Percentiles rank a stretch among this genome's conserved stretches.
phyloP scores from a whole-genome alignment of 2,797 vertebrate genomes.

The Agapornis canus region DNA sequence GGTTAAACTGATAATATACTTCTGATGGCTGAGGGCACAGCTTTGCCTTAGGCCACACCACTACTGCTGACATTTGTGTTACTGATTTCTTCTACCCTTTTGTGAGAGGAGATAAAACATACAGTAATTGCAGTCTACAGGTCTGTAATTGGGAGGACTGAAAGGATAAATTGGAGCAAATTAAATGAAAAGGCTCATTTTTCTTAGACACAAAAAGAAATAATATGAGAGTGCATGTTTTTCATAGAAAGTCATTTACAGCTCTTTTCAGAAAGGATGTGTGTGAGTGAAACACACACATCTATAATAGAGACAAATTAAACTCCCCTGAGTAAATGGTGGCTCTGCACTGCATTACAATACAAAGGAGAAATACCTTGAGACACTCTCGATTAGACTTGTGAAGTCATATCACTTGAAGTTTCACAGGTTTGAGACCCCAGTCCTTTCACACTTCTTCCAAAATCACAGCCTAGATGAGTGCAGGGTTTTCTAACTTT shows the following conservation, averaged over 20 bases:
- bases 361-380: neutral
- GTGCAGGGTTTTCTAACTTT: neutral
- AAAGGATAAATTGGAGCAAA: constrained; percentile 19
- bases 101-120: neutral
- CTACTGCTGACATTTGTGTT: neutral
- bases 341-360: neutral
- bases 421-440: neutral
- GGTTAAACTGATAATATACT: neutral
- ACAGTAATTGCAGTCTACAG: neutral
- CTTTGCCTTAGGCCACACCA: neutral
- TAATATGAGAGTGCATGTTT: neutral
- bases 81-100: neutral
- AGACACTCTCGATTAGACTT: neutral
- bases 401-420: neutral
- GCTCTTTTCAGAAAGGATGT: neutral
- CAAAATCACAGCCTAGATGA: neutral
- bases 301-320: neutral
- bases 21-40: neutral
- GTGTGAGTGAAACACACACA: neutral
- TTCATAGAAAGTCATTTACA: neutral
- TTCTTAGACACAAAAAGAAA: neutral
- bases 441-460: neutral
- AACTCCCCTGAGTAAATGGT: neutral
- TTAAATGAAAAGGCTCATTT: constrained; percentile 22
- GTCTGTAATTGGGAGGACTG: neutral